Evolutionary conservation across 2,797 vertebrate genomes (phyloP), one percentile per base, ranked within the genome.

Genomic region (Anabacerthia variegaticeps): DNA sequence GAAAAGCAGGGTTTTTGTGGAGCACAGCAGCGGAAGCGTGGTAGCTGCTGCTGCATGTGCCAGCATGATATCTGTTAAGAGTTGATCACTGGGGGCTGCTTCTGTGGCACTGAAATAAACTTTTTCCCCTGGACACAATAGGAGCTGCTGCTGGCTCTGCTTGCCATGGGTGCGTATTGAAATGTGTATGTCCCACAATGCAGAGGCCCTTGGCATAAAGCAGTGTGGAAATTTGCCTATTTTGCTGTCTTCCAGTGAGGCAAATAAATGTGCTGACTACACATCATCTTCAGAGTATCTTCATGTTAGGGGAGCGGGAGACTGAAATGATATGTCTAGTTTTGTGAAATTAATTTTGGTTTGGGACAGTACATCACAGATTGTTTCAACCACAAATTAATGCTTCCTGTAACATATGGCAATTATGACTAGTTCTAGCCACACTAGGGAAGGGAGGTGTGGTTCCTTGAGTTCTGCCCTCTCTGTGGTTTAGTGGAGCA

Each of bases 1-100:
- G 90, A 92, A 88, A 52, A 94, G 79, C 88, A 81, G 48, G 63
- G 58, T 27, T 95, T 93, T 80, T 83, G 27, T 36, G 69, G 68
- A 85, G 52, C 52, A 51, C 32, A 81, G 72, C 54, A 77, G 46
- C 28, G 63, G 73, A 5, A 81, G 71, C 1, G 0, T 58, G 43
- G 52, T 80, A 61, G 67, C 68, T 67, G 72, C 65, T 67, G 56
- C 68, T 85, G 69, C 43, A 0, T 62, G 88, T 28, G 7, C 59
- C 23, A 58, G 74, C 51, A 52, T 28, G 16, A 30, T 52, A 30
- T 11, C 28, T 52, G 27, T 52, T 52, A 52, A 30, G 27, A 52
- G 51, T 18, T 52, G 27, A 44, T 84, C 27, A 6, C 1, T 17
- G 66, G 26, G 52, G 62, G 34, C 73, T 88, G 66, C 66, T 21